Evolutionary conservation across 2,797 vertebrate species (phyloP).

Genomic region (Lophius americanus): DNA sequence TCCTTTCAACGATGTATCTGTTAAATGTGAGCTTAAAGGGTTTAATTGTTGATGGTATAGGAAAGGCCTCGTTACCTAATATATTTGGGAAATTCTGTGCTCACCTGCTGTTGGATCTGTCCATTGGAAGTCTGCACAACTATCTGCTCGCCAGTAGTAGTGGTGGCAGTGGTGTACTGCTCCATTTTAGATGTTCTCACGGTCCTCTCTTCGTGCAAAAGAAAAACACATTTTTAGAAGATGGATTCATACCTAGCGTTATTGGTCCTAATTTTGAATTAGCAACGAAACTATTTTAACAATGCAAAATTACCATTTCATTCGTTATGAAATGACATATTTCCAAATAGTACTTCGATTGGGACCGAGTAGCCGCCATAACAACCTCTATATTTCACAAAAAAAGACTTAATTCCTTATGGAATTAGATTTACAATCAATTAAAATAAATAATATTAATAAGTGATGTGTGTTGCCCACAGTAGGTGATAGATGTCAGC

Average conservation of each 20-base stretch:
- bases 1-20: not conserved
- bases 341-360: not conserved
- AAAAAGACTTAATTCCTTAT: too few relatives aligned
- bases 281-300: rapidly evolving
- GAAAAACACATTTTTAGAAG: slow-evolving; percentile 3
- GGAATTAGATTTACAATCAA: too few relatives aligned
- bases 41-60: not conserved
- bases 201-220: slow-evolving; percentile 41
- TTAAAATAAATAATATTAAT: not conserved
- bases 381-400: too few relatives aligned
- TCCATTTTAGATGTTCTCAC: slow-evolving; percentile 83
- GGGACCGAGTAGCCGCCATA: too few relatives aligned
- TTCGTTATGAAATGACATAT: not conserved
- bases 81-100: not conserved
- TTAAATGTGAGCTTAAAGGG: slow-evolving; percentile 2
- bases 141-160: slow-evolving; percentile 93
- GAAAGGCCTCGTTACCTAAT: not conserved
- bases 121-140: slow-evolving; percentile 92
- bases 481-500: not conserved
- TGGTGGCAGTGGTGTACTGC: slow-evolving; percentile 91
- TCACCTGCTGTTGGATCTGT: slow-evolving; percentile 95
- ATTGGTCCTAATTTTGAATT: not conserved
- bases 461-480: not conserved
- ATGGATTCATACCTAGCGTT: not conserved
- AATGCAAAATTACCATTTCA: not conserved